These are phyloP conservation scores for Chiroxiphia lanceolata DNA, from an alignment of 2,797 vertebrate genomes.

Conservation along the genomic window DNA sequence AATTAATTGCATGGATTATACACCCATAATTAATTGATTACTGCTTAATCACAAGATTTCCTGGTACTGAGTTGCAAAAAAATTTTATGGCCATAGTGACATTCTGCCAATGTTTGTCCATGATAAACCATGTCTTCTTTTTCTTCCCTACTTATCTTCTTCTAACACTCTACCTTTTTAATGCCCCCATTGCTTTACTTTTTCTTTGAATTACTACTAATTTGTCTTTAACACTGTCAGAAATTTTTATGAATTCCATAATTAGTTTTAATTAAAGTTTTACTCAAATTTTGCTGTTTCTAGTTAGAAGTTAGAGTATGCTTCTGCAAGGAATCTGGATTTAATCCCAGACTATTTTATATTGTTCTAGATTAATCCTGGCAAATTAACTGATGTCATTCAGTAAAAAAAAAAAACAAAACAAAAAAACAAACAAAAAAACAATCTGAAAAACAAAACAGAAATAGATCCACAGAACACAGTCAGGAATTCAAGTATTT, in stretches of 20 bases:
- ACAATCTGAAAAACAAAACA: background rate
- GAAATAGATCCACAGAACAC: background rate
- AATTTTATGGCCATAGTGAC: background rate
- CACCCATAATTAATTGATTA: conserved; percentile 16
- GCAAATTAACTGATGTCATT: background rate
- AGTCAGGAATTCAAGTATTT: background rate
- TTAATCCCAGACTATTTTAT: background rate
- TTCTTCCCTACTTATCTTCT: background rate
- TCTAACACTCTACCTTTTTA: background rate
- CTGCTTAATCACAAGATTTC: background rate
- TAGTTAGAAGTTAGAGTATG: background rate
- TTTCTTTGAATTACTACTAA: background rate
- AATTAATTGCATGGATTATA: conserved; percentile 45
- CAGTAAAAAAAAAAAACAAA: background rate
- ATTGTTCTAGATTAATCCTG: background rate
- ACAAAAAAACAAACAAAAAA: too few relatives aligned
- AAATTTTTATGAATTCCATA: background rate
- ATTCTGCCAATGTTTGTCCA: background rate
- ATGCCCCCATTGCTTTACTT: background rate
- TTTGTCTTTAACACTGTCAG: background rate
- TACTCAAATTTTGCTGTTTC: background rate
- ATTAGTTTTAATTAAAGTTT: background rate
- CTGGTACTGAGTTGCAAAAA: background rate
- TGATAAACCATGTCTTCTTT: background rate
- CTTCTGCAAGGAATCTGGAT: background rate